Base-by-base conservation (phyloP, 2,113 vertebrate species). In the Eublepharis macularius region DNA sequence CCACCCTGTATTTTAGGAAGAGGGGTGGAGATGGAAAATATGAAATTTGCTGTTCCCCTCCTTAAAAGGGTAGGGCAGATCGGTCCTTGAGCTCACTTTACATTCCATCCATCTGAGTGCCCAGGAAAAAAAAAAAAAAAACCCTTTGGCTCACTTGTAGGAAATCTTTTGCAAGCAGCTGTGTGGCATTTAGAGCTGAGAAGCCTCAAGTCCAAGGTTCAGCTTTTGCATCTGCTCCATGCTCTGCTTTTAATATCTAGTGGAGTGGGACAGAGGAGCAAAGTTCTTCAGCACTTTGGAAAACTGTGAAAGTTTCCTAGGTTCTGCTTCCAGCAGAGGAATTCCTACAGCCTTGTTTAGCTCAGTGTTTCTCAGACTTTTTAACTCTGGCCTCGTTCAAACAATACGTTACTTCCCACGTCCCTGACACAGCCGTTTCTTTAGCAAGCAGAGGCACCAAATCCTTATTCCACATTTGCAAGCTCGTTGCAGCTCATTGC, bases 1-100 rank as follows among this genome's bases (percentile, higher is more conserved):
- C 89, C 85, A 90, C 88, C 90, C 92, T 87, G 89, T 73, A 19
- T 78, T 41, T 34, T 83, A 73, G 9, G 39, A 13, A 49, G 54
- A 16, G 80, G 73, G 2, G 13, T 80, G 32, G 21, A 0, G 69
- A 73, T 6, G 88, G 76, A 16, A 79, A 81, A 39, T 1, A 76
- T 26, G 81, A 73, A 85, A 86, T 73, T 0, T 3, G 36, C 19
- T 74, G 83, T 88, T 92, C 91, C 80, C 65, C 77, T 92, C 92
- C 92, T 94, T 94, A 91, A 92, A 93, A 4, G 87, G 92, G 3
- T 86, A 91, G 39, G 49, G 17, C 14, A 79, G 72, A 43, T 34
- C 11, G 76, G 63, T 4, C 12, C 80, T 66, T 81, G 63, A 49
- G 34, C 75, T 1, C 75, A 76, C 3, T 68, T 45, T 49, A 0